Evolutionary conservation across 2,113 vertebrate genomes (phyloP).

Genomic region (Dasyornis broadbenti): DNA sequence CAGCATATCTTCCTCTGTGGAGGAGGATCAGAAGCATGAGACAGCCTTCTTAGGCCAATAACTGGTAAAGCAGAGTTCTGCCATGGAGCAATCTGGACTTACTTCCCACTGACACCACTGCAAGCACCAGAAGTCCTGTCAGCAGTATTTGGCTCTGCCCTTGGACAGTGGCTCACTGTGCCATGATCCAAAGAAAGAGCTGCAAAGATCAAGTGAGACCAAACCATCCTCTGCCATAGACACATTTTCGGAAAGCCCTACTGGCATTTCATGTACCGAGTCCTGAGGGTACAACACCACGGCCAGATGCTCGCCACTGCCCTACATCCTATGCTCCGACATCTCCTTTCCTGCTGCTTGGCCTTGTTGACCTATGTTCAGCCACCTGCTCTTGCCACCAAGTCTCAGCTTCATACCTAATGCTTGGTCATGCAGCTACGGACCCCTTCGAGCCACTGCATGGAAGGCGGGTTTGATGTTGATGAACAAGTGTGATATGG

Average conservation of each 20-base stretch:
- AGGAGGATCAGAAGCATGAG: background rate
- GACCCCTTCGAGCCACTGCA: background rate
- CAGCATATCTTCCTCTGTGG: background rate
- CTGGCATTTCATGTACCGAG: accelerated
- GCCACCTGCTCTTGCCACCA: background rate
- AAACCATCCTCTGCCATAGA: background rate
- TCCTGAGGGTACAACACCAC: background rate
- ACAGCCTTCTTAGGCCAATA: background rate
- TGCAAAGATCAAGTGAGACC: background rate
- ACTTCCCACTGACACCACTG: background rate
- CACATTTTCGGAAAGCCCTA: background rate
- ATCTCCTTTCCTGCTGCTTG: background rate
- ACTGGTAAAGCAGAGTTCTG: background rate
- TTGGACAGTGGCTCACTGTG: background rate
- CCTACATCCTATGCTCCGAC: accelerated
- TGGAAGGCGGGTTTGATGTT: background rate
- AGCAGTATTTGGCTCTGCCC: background rate
- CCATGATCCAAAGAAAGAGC: background rate
- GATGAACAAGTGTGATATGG: background rate
- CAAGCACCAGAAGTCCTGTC: background rate
- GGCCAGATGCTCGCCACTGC: background rate
- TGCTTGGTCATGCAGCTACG: background rate
- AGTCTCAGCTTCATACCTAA: background rate
- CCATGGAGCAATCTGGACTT: background rate
- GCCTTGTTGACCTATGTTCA: background rate